A percentile compares a stretch with the other conserved stretches of the same genome.
Conservation (phyloP, 2,797 vertebrate species). For the Dendrocincla tyrannina region DNA sequence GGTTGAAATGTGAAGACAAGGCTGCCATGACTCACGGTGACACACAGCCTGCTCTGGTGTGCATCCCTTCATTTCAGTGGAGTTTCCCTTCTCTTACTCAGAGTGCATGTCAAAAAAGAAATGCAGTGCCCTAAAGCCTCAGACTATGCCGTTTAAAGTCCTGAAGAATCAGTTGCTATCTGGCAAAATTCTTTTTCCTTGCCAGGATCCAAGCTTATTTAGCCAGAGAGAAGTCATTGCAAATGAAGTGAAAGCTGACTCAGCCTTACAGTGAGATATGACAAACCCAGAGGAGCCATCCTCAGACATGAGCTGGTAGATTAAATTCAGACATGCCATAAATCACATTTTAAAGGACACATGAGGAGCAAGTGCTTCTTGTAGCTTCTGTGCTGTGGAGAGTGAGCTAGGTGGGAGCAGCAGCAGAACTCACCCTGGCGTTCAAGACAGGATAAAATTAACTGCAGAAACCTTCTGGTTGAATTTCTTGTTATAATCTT, state of each 20-base stretch:
- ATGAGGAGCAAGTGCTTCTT: neutral
- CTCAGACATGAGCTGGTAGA: neutral
- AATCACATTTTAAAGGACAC: neutral
- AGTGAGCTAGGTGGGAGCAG: neutral
- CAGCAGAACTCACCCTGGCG: neutral
- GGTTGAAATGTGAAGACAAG: neutral
- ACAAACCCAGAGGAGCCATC: neutral
- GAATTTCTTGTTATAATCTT: neutral
- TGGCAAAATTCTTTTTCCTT: neutral
- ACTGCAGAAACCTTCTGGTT: neutral
- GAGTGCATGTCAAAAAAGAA: neutral
- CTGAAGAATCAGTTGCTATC: neutral
- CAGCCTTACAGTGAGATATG: neutral
- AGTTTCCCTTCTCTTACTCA: neutral
- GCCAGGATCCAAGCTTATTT: neutral
- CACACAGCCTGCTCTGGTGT: neutral
- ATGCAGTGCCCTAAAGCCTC: neutral
- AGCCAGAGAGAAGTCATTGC: neutral
- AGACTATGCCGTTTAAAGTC: neutral
- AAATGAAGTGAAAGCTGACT: neutral
- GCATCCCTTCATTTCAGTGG: neutral
- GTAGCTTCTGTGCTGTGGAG: neutral
- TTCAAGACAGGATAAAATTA: neutral
- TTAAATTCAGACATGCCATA: constrained; percentile 9
- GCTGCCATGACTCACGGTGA: neutral